These are phyloP conservation scores for Diuraphis noxia DNA, from an alignment of 1,140 invertebrate genomes.

Conservation along the genomic window DNA sequence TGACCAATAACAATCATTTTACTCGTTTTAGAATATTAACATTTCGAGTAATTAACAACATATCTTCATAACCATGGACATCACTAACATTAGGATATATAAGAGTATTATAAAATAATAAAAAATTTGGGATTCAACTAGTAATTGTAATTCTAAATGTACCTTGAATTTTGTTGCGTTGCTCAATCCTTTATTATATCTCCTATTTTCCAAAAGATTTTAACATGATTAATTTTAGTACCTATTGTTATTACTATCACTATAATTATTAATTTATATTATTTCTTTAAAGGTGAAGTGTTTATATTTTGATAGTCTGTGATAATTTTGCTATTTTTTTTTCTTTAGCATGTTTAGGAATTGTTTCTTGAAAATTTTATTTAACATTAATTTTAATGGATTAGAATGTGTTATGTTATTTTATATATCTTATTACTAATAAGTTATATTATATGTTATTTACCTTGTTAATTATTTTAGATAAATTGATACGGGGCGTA, in stretches of 20 bases:
- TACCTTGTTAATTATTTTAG: constrained; percentile 1
- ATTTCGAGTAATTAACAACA: constrained; percentile 29
- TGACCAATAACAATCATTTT: background rate
- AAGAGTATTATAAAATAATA: background rate
- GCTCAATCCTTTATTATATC: background rate
- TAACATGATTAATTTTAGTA: background rate
- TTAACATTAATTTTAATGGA: background rate
- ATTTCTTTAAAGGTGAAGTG: constrained; percentile 11
- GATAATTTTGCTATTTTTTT: constrained; percentile 6
- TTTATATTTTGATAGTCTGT: background rate
- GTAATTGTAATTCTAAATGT: background rate
- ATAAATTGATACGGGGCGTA: background rate
- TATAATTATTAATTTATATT: background rate
- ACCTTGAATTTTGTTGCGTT: background rate
- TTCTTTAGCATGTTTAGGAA: background rate
- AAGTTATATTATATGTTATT: background rate
- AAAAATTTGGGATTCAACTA: background rate
- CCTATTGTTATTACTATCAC: background rate
- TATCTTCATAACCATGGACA: background rate
- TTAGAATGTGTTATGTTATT: background rate
- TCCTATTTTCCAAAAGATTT: background rate
- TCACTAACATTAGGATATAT: background rate
- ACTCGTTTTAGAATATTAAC: constrained; percentile 6
- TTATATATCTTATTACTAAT: background rate
- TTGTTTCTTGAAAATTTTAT: background rate